Conservation (phyloP, 2,888 invertebrate species). For the Heliconius ismenius region DNA sequence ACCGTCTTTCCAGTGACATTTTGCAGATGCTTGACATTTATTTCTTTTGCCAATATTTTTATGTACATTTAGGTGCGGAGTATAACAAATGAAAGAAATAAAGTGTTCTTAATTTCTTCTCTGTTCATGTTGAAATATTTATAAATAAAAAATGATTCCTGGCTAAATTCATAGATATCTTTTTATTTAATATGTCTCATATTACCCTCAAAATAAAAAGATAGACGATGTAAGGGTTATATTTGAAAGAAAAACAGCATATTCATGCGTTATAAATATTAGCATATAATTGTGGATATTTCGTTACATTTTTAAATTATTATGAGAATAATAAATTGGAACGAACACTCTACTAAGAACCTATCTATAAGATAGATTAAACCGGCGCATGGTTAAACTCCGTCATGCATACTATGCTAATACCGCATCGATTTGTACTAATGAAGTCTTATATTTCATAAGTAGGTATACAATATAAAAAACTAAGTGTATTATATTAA, state of each 20-base stretch:
- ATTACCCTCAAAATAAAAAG: too few relatives aligned
- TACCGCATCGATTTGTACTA: constrained; percentile 78
- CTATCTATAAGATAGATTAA: constrained; percentile 76
- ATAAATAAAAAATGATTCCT: background rate
- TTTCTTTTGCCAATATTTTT: constrained; percentile 18
- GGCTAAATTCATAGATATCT: background rate
- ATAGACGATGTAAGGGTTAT: background rate
- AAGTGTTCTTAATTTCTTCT: background rate
- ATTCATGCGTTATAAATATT: constrained; percentile 73
- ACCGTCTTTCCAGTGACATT: constrained; percentile 1
- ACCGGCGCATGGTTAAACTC: constrained; percentile 42
- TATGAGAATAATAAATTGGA: constrained; percentile 72
- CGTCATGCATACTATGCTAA: constrained; percentile 64
- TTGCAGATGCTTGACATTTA: constrained; percentile 12
- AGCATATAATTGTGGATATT: constrained; percentile 62
- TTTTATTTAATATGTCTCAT: background rate
- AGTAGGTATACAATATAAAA: constrained; percentile 60
- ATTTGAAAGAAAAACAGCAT: constrained; percentile 44
- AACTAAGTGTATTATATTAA: constrained; percentile 59
- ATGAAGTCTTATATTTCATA: constrained; percentile 63
- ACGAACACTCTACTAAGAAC: constrained; percentile 56
- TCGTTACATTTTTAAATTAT: constrained; percentile 69
- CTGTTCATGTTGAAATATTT: background rate
- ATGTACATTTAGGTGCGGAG: background rate
- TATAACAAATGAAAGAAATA: background rate